phyloP scores from a whole-genome alignment of 2,797 vertebrate genomes.

The Gambusia yucatana region DNA sequence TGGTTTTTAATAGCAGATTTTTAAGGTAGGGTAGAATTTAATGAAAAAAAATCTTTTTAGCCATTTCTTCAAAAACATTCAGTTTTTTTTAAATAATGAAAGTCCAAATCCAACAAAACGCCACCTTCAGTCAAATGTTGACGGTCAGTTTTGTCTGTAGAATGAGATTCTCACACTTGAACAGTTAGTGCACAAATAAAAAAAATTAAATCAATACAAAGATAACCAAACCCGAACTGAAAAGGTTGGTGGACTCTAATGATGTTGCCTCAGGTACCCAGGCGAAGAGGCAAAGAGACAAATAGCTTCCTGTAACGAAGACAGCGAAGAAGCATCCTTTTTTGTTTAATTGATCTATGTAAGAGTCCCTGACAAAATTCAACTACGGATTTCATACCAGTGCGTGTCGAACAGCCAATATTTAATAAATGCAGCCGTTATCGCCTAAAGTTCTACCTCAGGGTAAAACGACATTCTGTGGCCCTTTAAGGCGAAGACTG shows the following conservation, averaged over 20 bases:
- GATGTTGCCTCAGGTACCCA: neutral
- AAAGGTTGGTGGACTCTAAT: neutral
- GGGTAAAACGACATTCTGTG: neutral
- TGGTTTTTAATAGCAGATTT: neutral
- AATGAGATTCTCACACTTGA: neutral
- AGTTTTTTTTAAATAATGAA: neutral
- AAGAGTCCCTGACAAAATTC: neutral
- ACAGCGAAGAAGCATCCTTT: neutral
- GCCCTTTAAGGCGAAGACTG: neutral
- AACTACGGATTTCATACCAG: neutral
- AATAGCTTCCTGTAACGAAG: neutral
- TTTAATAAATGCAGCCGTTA: neutral
- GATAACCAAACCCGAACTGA: neutral
- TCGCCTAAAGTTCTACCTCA: neutral
- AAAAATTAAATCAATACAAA: neutral
- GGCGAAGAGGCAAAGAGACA: neutral
- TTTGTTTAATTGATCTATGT: neutral
- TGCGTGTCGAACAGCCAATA: neutral
- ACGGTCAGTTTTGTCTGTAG: neutral
- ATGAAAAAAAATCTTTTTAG: neutral
- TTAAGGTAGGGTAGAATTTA: neutral
- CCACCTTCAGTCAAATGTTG: neutral
- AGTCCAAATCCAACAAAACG: neutral
- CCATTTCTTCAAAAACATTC: neutral
- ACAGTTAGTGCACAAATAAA: neutral